Evolutionary conservation across 1,140 invertebrate species (phyloP).

Genomic region (Argopecten irradians): DNA sequence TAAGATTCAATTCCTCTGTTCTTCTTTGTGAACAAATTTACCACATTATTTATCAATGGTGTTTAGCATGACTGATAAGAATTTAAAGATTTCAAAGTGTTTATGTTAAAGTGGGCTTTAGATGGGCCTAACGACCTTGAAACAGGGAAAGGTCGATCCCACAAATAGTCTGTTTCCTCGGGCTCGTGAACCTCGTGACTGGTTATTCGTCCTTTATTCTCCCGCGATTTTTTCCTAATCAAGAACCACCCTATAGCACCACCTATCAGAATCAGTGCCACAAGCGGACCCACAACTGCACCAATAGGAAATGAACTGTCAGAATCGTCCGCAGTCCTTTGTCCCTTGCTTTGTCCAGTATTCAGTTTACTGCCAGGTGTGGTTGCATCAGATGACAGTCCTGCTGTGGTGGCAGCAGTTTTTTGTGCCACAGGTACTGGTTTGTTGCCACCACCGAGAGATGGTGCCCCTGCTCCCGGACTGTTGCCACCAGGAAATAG

Average conservation of each 20-base stretch:
- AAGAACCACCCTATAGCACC: slow-evolving; percentile 8
- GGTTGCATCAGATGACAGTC: not conserved
- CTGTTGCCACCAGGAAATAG: not conserved
- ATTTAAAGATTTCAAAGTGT: not conserved
- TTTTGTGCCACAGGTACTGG: not conserved
- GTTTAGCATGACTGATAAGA: not conserved
- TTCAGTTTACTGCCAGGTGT: not conserved
- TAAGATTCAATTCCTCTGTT: no score
- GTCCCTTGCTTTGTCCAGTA: not conserved
- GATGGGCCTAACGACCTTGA: not conserved
- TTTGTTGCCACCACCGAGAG: not conserved
- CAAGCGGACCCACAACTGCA: not conserved
- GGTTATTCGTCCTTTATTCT: not conserved
- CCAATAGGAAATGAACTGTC: not conserved
- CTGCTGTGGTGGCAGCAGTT: not conserved
- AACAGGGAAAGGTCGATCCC: not conserved
- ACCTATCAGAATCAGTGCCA: not conserved
- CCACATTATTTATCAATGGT: no score
- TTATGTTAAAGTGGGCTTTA: not conserved
- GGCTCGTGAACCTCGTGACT: not conserved
- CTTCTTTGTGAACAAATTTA: no score
- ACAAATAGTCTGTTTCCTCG: not conserved
- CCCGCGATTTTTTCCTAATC: not conserved
- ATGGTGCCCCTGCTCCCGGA: not conserved
- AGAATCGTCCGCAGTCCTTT: not conserved